Evolutionary conservation across 2,888 invertebrate genomes (phyloP), one percentile per base, ranked within the genome.

Genomic region (Trachelus iudaicus): DNA sequence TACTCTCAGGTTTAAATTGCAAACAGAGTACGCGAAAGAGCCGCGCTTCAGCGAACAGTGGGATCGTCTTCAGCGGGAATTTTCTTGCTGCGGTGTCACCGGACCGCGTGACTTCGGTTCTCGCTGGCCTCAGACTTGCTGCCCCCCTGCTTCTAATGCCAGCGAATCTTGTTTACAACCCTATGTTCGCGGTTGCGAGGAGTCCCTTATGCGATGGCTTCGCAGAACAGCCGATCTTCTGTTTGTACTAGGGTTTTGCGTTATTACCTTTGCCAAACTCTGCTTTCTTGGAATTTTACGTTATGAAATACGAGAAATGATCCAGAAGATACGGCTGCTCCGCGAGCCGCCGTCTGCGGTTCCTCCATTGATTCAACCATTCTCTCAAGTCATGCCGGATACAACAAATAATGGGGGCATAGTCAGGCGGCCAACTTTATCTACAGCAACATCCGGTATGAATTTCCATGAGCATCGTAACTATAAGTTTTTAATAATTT

Each of bases 231-330:
- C 97, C 76, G 96, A 97, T 90, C 93, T 96, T 80, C 93, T 97
- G 79, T 96, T 96, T 89, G 95, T 96, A 79, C 92, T 97, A 86
- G 97, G 97, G 79, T 97, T 96, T 92, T 97, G 97, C 92, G 97
- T 97, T 82, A 95, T 97, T 87, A 96, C 97, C 87, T 97, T 97
- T 93, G 94, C 97, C 86, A 97, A 97, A 92, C 93, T 97, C 92
- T 96, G 97, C 93, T 97, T 97, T 94, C 94, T 97, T 83, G 97
- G 96, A 81, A 96, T 97, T 86, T 93, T 97, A 86, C 94, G 96
- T 80, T 96, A 96, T 93, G 97, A 97, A 93, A 97, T 97, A 89
- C 94, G 96, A 84, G 97, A 97, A 92, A 97, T 97, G 97, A 97
- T 97, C 89, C 96, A 97, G 91, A 97, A 97, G 93, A 97, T 97